Evolutionary conservation across 2,888 invertebrate species (phyloP).

Genomic region (Lochmaea crataegi): DNA sequence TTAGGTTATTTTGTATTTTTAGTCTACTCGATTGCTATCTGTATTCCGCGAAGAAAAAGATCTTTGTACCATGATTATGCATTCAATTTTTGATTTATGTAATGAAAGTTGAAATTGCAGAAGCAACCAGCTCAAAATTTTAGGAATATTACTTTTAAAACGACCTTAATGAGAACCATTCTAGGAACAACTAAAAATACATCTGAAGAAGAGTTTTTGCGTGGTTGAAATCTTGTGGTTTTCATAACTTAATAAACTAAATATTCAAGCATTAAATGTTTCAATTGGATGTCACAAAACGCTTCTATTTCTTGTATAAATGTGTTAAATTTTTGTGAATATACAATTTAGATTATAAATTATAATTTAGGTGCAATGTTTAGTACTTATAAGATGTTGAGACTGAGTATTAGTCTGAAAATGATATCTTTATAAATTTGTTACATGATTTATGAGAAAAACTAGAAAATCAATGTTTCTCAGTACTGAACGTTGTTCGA

Average conservation of each 20-base stretch:
- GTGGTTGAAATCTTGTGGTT: background rate
- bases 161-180: too few species aligned
- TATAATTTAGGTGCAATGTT: constrained; percentile 38
- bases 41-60: too few species aligned
- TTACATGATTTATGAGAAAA: background rate
- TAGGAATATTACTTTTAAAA: too few species aligned
- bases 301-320: constrained; percentile 45
- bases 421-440: background rate
- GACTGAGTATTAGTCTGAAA: constrained; percentile 34
- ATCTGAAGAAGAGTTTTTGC: background rate
- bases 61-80: too few species aligned
- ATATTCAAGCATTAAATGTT: constrained; percentile 46
- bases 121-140: too few species aligned
- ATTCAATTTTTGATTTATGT: too few species aligned
- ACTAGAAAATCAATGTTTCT: background rate
- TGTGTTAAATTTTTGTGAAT: constrained; percentile 48
- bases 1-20: too few species aligned
- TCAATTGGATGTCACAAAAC: constrained; percentile 42
- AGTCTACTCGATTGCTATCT: too few species aligned
- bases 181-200: background rate
- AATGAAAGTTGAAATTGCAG: too few species aligned
- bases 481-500: too few species aligned
- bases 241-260: background rate
- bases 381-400: constrained; percentile 48
- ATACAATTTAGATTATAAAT: constrained; percentile 46